Base-by-base conservation (phyloP, 2,888 invertebrate species). In the Agelastica alni region DNA sequence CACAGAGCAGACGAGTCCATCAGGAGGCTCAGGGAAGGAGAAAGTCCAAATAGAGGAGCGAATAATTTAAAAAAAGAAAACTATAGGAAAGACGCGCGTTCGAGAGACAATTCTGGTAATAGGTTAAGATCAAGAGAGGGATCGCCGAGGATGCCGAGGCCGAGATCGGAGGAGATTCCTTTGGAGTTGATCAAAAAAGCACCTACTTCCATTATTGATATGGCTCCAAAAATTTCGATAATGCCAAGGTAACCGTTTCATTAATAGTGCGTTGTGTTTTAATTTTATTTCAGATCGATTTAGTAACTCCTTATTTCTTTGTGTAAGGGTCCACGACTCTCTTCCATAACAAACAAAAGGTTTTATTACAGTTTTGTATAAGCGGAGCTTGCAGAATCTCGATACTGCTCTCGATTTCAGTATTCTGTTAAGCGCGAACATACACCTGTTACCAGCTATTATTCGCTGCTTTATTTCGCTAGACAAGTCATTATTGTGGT, bases 111-210 rank as follows among this genome's bases (percentile, higher is more conserved):
- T 44, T 67, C 69, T 1, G 60, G 63, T 12, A 59, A 59, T 18
- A 53, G 65, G 42, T 58, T 69, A 30, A 80, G 83, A 1, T 89
- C 89, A 0, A 79, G 90, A 4, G 89, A 90, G 14, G 82, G 81
- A 10, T 91, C 90, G n/a, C 86, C 86, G 0, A 80, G 84, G 56
- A 80, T 84, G 77, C 88, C 89, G 0, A 79, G 91, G 30, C 86
- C 90, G 0, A 81, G 88, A 53, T 89, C 87, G 16, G 87, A 91
- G 69, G 91, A 91, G 66, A 92, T 92, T 37, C 91, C 91, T 0
- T 74, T 92, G 32, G 91, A 91, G 68, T 85, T 91, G 59, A 89
- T 92, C 68, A 84, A 85, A 59, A 81, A 83, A 56, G 80, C 81
- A 2, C 77, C 83, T 0, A 79, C 78, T 39, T 77, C 79, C 16